Evolutionary conservation across 1,140 invertebrate species (phyloP).

Genomic region (Gonatopus flavifemur): DNA sequence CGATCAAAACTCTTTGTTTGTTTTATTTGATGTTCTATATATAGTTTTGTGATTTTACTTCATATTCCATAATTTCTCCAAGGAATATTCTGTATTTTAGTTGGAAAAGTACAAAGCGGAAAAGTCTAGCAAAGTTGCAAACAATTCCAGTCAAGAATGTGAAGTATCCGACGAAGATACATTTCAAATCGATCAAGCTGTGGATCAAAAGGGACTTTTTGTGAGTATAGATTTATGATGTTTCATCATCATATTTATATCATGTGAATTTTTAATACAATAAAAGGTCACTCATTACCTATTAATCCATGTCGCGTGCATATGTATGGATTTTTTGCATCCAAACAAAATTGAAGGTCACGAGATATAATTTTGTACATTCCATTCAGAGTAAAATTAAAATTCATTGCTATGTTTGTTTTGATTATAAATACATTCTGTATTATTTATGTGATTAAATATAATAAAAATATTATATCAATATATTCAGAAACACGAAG

Average conservation of each 20-base stretch:
- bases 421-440: background rate
- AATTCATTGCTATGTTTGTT: background rate
- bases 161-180: constrained; percentile 43
- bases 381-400: background rate
- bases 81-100: constrained; percentile 21
- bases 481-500: constrained; percentile 32
- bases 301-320: no score
- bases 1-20: constrained; percentile 1
- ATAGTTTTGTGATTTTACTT: background rate
- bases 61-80: background rate
- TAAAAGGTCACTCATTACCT: background rate
- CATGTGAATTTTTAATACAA: background rate
- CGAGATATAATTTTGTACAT: background rate
- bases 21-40: constrained; percentile 1
- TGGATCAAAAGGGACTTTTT: constrained; percentile 23
- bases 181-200: constrained; percentile 32
- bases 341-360: no score
- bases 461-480: background rate
- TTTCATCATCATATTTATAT: background rate
- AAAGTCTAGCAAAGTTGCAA: constrained; percentile 12
- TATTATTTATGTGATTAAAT: background rate
- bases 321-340: background rate
- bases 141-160: constrained; percentile 12
- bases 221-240: constrained; percentile 26
- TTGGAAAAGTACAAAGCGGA: constrained; percentile 39